A percentile compares a stretch with the other conserved stretches of the same genome.
phyloP scores from a whole-genome alignment of 2,888 invertebrate species.

The Amphiduros pacificus region DNA sequence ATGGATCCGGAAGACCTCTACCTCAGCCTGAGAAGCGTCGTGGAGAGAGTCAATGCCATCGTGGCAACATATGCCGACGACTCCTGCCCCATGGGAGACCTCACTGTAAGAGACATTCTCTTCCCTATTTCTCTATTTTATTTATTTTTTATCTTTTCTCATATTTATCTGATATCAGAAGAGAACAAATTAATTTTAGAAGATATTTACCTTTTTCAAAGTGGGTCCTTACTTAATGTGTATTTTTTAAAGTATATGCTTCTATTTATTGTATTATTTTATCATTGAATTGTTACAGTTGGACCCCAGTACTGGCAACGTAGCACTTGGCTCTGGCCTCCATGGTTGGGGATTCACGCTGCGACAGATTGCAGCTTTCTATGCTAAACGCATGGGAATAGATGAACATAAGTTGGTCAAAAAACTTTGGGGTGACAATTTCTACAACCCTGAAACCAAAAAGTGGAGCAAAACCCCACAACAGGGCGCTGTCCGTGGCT shows the following conservation, averaged over 20 bases:
- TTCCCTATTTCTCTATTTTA: too few relatives aligned
- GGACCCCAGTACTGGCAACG: slow-evolving; percentile 29
- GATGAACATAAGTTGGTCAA: slow-evolving; percentile 21
- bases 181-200: too few relatives aligned
- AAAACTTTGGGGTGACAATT: slow-evolving; percentile 32
- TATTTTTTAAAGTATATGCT: too few relatives aligned
- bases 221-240: too few relatives aligned
- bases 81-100: slow-evolving; percentile 8
- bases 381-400: slow-evolving; percentile 20
- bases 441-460: slow-evolving; percentile 18
- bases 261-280: too few relatives aligned
- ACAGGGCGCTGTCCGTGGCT: slow-evolving; percentile 18
- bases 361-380: slow-evolving; percentile 27
- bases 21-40: slow-evolving; percentile 9
- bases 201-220: too few relatives aligned
- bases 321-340: slow-evolving; percentile 31
- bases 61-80: slow-evolving; percentile 26
- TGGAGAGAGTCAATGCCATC: slow-evolving; percentile 29
- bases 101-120: slow-evolving; percentile 8
- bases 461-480: slow-evolving; percentile 24
- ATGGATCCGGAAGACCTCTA: slow-evolving; percentile 27
- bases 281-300: slow-evolving; percentile 22
- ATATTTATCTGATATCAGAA: too few relatives aligned
- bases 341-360: slow-evolving; percentile 36
- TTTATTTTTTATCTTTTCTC: too few relatives aligned